Evolutionary conservation across 2,797 vertebrate species (phyloP), one percentile per base, ranked within the genome.

Genomic region (Lithobates pipiens): DNA sequence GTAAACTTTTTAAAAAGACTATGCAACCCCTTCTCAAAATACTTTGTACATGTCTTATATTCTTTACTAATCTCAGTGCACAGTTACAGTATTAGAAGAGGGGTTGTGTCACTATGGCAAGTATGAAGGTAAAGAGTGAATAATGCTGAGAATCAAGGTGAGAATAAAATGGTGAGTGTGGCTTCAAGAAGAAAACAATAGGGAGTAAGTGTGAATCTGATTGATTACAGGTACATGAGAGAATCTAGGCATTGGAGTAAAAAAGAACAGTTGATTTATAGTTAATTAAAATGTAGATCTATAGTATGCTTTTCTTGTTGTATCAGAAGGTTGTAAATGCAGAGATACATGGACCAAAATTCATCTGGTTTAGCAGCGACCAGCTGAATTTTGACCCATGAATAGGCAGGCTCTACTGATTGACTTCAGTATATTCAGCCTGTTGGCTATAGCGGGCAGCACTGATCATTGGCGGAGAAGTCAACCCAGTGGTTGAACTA

Each of bases 111-210:
- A 65, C n/a, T 25, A 25, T 65, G 61, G n/a, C 50, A 61, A 61
- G 6, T 61, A 9, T 23, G 11, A 29, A 67, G 25, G 10, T 4
- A 29, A 29, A 67, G 13, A 67, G 25, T 67, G 25, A 27, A 67
- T 10, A 67, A 67, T 67, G 65, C 65, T 67, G 65, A 67, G 65
- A 67, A 67, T 67, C 25, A 29, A 29, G n/a, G 65, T 67, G 65
- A 25, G 25, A 29, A 67, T n/a, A 81, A 46, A 71, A 71, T 80
- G 65, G 42, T 5, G 25, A 32, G 65, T 5, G 42, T 6, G 65
- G 68, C 5, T 34, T 21, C 34, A 10, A 50, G n/a, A 68, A 79
- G 9, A 77, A 42, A 79, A 77, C 63, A 79, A 68, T 67, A 16
- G 34, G 34, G 15, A 27, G 5, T 0, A 8, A 10, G 32, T 46